Conservation (phyloP, 2,113 vertebrate species). For the Amazona guildingii region DNA sequence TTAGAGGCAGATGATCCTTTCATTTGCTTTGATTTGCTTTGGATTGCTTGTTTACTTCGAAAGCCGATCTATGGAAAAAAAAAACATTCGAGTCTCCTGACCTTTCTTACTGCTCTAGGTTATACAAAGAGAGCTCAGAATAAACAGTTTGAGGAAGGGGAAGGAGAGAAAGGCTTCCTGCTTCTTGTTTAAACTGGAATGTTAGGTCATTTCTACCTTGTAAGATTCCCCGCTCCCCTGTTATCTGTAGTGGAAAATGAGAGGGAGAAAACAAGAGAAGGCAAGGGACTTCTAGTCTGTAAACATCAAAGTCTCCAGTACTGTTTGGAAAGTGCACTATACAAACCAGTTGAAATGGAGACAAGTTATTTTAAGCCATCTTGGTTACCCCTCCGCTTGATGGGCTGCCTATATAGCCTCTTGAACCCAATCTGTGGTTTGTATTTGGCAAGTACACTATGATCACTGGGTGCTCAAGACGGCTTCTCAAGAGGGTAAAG, state of each 20-base stretch:
- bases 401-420: accelerated
- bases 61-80: not conserved
- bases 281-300: not conserved
- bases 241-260: not conserved
- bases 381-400: not conserved
- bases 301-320: not conserved
- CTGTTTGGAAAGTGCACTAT: not conserved
- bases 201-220: not conserved
- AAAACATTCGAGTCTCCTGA: accelerated
- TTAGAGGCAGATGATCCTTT: not conserved
- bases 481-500: not conserved
- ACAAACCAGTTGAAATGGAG: not conserved
- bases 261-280: not conserved
- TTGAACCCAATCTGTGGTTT: not conserved
- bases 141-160: not conserved
- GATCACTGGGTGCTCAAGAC: no score
- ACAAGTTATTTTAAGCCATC: not conserved
- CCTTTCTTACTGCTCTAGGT: not conserved
- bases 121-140: not conserved
- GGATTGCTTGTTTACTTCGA: not conserved
- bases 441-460: accelerated
- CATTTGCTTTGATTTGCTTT: not conserved
- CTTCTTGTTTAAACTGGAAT: not conserved
- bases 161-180: not conserved
- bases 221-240: not conserved